Percentiles rank a stretch among this genome's conserved stretches.
phyloP scores from a whole-genome alignment of 2,113 vertebrate species.

The Propithecus coquereli region DNA sequence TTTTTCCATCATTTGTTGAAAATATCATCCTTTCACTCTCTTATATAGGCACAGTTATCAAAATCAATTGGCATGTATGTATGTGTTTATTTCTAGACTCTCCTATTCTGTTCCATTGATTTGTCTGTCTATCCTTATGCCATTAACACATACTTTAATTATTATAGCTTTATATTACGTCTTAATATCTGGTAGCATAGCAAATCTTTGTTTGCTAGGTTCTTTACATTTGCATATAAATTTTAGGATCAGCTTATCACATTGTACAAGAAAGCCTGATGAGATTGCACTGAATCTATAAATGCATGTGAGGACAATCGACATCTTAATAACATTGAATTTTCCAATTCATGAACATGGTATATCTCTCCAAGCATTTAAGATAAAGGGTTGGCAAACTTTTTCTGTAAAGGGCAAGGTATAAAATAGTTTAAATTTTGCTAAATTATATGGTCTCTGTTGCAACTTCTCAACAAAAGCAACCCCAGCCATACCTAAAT shows the following conservation, averaged over 20 bases:
- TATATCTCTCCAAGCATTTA: neutral
- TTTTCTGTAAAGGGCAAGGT: neutral
- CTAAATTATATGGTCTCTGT: neutral
- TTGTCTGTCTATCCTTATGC: neutral
- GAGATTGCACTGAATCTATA: neutral
- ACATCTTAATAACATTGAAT: neutral
- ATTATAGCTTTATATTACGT: neutral
- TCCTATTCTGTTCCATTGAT: neutral
- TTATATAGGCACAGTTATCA: neutral
- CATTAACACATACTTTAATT: neutral
- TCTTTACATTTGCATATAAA: neutral
- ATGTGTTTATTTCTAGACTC: neutral
- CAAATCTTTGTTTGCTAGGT: neutral
- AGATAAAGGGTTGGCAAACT: neutral
- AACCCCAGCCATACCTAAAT: neutral
- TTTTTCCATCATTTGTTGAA: neutral
- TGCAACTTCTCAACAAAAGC: neutral
- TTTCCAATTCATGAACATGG: neutral
- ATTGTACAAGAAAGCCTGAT: neutral
- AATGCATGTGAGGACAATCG: neutral
- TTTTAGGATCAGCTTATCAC: neutral
- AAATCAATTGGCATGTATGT: neutral
- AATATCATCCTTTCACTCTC: neutral
- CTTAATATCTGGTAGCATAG: neutral
- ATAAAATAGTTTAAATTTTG: neutral